These are phyloP conservation scores for Acyrthosiphon pisum DNA, from an alignment of 1,140 invertebrate genomes.

Conservation along the genomic window DNA sequence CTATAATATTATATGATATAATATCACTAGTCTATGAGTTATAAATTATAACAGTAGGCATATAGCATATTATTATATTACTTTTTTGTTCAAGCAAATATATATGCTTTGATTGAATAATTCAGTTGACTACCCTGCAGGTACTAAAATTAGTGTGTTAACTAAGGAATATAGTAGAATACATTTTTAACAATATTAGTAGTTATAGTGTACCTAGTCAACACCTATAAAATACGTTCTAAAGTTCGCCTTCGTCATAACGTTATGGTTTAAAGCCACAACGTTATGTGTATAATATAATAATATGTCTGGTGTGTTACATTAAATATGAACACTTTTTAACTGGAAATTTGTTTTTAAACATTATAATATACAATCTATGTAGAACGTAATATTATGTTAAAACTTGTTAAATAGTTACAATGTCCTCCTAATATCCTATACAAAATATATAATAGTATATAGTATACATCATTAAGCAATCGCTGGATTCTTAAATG, in stretches of 20 bases:
- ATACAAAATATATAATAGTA: no score
- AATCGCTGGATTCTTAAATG: neutral
- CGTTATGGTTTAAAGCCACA: neutral
- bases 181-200: neutral
- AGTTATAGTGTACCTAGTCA: neutral
- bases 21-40: no score
- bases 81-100: no score
- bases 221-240: neutral
- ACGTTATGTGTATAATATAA: neutral
- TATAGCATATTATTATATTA: no score
- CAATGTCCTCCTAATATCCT: no score
- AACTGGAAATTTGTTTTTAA: neutral
- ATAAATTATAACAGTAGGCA: no score
- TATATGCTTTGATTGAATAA: no score
- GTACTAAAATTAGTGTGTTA: no score
- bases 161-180: no score
- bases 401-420: neutral
- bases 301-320: neutral
- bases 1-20: no score
- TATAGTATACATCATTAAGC: neutral
- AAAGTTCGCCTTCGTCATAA: neutral
- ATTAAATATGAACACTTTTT: neutral
- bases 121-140: no score
- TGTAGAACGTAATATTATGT: neutral
- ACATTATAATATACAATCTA: neutral